A percentile compares a stretch with the other conserved stretches of the same genome.
phyloP scores from a whole-genome alignment of 2,797 vertebrate species.

The Rhabdophis nuchalis region DNA sequence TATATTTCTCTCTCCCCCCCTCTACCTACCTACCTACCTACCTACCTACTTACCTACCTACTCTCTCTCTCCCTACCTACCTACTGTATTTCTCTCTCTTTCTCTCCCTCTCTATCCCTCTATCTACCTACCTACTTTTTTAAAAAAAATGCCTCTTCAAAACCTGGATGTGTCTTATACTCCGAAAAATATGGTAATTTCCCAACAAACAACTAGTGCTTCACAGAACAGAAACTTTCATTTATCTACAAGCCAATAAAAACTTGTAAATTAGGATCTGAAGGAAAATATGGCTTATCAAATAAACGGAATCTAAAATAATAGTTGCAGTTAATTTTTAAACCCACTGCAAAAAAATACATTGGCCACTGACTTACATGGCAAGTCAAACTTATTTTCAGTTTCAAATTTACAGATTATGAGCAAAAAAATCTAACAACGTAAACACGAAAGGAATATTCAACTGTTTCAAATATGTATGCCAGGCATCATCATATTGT shows the following conservation, averaged over 20 bases:
- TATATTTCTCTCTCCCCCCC: no score
- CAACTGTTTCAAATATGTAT: not conserved
- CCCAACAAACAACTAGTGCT: not conserved
- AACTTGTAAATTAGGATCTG: not conserved
- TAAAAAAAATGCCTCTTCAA: no score
- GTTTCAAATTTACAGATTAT: not conserved
- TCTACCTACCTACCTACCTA: no score
- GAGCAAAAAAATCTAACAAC: not conserved
- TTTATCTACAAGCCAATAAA: not conserved
- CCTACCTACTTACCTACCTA: no score
- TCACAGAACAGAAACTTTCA: not conserved
- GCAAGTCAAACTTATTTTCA: not conserved
- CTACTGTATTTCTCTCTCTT: no score
- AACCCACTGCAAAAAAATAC: not conserved
- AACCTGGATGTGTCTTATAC: no score
- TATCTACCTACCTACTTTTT: no score
- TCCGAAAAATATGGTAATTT: no score
- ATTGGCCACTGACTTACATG: not conserved
- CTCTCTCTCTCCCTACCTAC: no score
- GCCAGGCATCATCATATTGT: not conserved
- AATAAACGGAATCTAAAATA: not conserved
- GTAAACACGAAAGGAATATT: not conserved
- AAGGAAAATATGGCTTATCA: not conserved
- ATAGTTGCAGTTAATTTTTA: not conserved
- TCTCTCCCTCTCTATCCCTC: no score